Evolutionary conservation across 2,888 invertebrate genomes (phyloP), one percentile per base, ranked within the genome.

Genomic region (Sarcophaga caerulescens): DNA sequence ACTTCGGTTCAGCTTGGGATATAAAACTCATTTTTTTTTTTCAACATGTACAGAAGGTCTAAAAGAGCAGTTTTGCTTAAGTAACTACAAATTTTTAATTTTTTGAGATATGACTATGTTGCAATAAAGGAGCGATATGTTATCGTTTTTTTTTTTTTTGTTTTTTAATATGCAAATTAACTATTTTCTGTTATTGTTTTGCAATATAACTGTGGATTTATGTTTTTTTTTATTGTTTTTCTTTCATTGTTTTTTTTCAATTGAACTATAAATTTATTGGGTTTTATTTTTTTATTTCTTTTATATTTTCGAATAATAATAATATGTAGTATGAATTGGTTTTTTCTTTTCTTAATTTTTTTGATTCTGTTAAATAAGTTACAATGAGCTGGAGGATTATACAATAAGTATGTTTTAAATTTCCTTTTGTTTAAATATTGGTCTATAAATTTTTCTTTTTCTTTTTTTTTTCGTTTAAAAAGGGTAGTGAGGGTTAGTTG

Each of bases 221-320:
- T 47, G 35, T 35, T 35, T 35, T 35, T 35, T 35, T 35, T 35
- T 35, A 10, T 1, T 69, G 71, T 25, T 81, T 74, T 4, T 70
- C 57, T 71, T 47, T 73, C 23, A 47, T 68, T 11, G 63, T 45
- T 14, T 45, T n/a, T 62, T 78, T 79, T 79, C 57, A 74, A 77
- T 78, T 85, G 70, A 82, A 74, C 85, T 85, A 85, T 78, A 78
- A 81, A 75, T 81, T 70, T 77, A 19, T 78, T 78, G 47, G 25
- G 71, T 73, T 83, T 10, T 66, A 3, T 62, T 3, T 25, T 19
- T 21, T 35, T 14, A 59, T 45, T 47, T 35, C 35, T 8, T 35
- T 35, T 8, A 35, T 35, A 35, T 35, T 35, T 35, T 10, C 35
- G 35, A 35, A 35, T 35, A 35, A 35, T 35, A 35, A 35, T 35